Base-by-base conservation (phyloP, 2,113 vertebrate species). In the Drymodes brunneopygia region DNA sequence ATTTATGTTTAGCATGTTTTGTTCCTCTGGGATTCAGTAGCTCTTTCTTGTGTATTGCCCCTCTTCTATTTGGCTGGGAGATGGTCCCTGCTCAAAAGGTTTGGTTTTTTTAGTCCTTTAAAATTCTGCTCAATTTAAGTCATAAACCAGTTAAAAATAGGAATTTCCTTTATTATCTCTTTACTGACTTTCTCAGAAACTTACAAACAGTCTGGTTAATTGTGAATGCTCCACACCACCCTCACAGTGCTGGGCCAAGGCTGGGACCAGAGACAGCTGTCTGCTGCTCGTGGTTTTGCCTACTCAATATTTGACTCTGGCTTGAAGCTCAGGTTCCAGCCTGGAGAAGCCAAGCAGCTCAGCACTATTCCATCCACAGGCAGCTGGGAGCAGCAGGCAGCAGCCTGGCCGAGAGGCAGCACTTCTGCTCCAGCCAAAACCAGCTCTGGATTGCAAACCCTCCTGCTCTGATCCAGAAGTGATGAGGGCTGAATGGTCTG, bases 321-420 rank as follows among this genome's bases (percentile, higher is more conserved):
- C 74, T 81, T 29, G 74, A 48, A 45, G 31, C 53, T 88, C 50
- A 42, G 70, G 71, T 7, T 94, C 10, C 82, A 86, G 64, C 45
- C 35, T 81, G 73, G 50, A 10, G 31, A 77, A 83, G 47, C 1
- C 27, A 0, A 33, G 58, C 35, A 81, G 38, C 74, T 94, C 74
- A 93, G 71, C 85, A 44, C 47, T 70, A 0, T 47, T 45, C 27
- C 27, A 19, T 82, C 86, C 92, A 93, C 53, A 90, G 62, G 75
- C 66, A 94, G 82, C 58, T 86, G 82, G 48, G 58, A 95, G 35
- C 80, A 92, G 75, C 65, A 94, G 73, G 73, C 72, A 65, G 81
- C 38, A 86, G 50, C 7, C 48, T 89, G 80, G 61, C 81, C 40
- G 13, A 60, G 77, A 47, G 28, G 17, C 7, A n/a, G 21, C 0